phyloP scores from a whole-genome alignment of 2,888 invertebrate species.

The Lasiommata megera region DNA sequence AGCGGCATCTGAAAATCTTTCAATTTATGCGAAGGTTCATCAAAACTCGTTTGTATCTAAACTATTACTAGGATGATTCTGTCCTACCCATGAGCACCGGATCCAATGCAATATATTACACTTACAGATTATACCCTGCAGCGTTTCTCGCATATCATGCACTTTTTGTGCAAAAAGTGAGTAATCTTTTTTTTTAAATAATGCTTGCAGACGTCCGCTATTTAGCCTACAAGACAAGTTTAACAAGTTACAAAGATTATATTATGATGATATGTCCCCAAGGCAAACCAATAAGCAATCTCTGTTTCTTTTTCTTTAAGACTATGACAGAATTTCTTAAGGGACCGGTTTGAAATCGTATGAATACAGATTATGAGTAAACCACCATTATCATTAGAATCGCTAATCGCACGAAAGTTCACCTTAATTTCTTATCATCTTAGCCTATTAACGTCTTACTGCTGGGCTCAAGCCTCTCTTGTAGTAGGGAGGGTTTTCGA shows the following conservation, averaged over 20 bases:
- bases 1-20: no score
- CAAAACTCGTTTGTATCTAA: background rate
- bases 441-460: no score
- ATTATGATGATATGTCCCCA: background rate
- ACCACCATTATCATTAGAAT: no score
- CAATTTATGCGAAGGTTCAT: background rate
- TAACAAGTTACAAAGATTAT: background rate
- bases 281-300: background rate
- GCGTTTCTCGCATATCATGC: constrained; percentile 6
- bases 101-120: constrained; percentile 10
- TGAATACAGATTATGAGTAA: no score
- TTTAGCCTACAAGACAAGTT: background rate
- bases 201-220: background rate
- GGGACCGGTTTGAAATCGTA: no score
- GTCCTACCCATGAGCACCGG: constrained; percentile 9
- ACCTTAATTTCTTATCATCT: no score
- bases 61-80: background rate
- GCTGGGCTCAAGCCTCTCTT: no score
- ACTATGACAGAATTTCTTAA: no score
- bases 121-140: constrained; percentile 8
- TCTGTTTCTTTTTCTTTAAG: no score
- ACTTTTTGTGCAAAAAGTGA: constrained; percentile 4
- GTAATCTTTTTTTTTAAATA: background rate
- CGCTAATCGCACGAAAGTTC: no score
- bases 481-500: no score